Base-by-base conservation (phyloP, 1,140 invertebrate species). In the Drosophila tani region DNA sequence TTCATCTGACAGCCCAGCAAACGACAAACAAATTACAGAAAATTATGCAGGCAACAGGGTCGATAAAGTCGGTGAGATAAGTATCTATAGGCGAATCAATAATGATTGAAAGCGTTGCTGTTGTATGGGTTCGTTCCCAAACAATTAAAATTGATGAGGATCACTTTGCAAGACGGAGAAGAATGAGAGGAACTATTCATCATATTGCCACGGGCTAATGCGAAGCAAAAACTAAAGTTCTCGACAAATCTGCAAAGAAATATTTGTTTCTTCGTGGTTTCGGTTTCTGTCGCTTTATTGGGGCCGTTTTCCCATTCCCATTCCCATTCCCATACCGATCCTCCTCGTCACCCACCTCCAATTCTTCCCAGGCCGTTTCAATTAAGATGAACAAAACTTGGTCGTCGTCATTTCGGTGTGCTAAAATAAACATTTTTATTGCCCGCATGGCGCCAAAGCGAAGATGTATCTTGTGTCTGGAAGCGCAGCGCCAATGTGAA, bases 341-440 rank as follows among this genome's bases (percentile, higher is more conserved):
- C 43, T n/a, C 29, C 55, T 41, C 55, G 32, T 21, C 56, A 58
- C 11, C 53, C 43, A 64, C 41, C 43, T 62, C 41, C 64, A 67
- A 66, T 21, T 55, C 19, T 70, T 40, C 62, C 17, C 50, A 47
- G 40, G 66, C 58, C 63, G 40, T 81, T 84, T 84, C 78, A 84
- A 85, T 84, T 84, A 85, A 78, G 64, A 56, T 57, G 71, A 75
- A 76, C 38, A 59, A 75, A 85, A 70, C 64, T 85, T 81, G 82
- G 57, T 81, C 78, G 71, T 82, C 73, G 47, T 81, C 60, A 49
- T 78, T 57, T 82, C 56, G 62, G 79, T 73, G 80, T 71, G 79
- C 82, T 47, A 82, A 85, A 85, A 85, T 86, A 86, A 86, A 75
- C 79, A 82, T 86, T 86, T 76, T 85, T 85, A 85, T 85, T 85